These are phyloP conservation scores for Limnodromus scolopaceus DNA, from an alignment of 2,797 vertebrate genomes.

Conservation along the genomic window DNA sequence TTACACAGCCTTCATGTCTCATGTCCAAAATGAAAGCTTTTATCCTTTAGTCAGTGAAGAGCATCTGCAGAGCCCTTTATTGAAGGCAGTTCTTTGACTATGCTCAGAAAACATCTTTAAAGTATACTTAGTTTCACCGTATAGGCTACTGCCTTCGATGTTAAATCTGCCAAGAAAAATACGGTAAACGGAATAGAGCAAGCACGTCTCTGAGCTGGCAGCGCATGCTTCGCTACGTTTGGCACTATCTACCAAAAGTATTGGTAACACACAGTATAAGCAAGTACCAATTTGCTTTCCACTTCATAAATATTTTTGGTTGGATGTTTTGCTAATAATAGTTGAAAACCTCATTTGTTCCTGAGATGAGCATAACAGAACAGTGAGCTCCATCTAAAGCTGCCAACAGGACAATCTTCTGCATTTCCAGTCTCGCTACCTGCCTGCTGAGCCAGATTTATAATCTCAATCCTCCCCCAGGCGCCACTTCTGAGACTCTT, in stretches of 20 bases:
- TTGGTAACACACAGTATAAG: slow-evolving; percentile 38
- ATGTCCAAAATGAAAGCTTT: neutral
- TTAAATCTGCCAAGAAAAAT: slow-evolving; percentile 18
- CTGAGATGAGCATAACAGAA: slow-evolving; percentile 74
- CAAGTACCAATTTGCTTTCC: slow-evolving; percentile 45
- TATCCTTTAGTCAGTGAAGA: slow-evolving; percentile 31
- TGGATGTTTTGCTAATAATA: slow-evolving; percentile 52
- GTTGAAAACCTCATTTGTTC: slow-evolving; percentile 70
- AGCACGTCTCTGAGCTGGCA: slow-evolving; percentile 59
- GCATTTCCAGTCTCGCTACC: neutral
- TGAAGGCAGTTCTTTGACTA: neutral
- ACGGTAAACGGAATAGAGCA: slow-evolving; percentile 38
- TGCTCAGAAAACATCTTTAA: neutral
- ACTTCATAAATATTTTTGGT: slow-evolving; percentile 66
- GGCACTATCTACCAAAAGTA: slow-evolving; percentile 62
- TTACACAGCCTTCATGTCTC: neutral
- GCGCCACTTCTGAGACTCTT: slow-evolving; percentile 98
- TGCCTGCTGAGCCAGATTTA: neutral
- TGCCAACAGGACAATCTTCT: neutral
- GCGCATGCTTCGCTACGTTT: slow-evolving; percentile 48
- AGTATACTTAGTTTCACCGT: neutral
- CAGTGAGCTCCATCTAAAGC: slow-evolving; percentile 18
- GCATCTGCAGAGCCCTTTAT: neutral
- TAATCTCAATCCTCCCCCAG: slow-evolving; percentile 84
- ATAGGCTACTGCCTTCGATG: neutral